Percentiles rank a stretch among this genome's conserved stretches.
Evolutionary conservation across 2,113 vertebrate species (phyloP).

Genomic region (Hippopotamus amphibius): DNA sequence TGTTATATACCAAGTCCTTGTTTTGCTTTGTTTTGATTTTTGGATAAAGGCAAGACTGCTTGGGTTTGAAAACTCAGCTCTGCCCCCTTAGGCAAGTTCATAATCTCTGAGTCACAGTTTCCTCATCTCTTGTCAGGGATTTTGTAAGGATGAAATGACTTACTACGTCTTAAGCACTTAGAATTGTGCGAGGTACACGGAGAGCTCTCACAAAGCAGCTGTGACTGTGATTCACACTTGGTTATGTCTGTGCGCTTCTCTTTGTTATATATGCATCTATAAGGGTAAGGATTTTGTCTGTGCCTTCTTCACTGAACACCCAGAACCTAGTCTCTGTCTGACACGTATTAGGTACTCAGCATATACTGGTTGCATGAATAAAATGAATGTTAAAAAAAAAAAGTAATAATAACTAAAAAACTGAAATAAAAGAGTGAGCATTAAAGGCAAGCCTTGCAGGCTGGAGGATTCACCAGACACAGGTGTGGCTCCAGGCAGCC

Average conservation of each 20-base stretch:
- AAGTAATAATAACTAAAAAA: not conserved
- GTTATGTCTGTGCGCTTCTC: not conserved
- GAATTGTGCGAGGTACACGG: too few relatives aligned
- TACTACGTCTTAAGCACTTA: not conserved
- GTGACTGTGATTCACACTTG: not conserved
- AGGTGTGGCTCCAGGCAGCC: not conserved
- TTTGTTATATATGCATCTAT: not conserved
- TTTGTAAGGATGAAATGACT: not conserved
- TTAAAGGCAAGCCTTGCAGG: not conserved
- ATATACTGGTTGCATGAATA: not conserved
- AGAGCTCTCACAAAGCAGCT: not conserved
- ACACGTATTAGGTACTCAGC: not conserved
- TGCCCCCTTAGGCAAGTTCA: not conserved
- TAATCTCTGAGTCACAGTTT: not conserved
- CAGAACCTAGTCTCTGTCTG: not conserved
- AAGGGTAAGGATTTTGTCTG: not conserved
- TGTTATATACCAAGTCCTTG: not conserved
- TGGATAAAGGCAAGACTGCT: not conserved
- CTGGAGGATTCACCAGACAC: not conserved
- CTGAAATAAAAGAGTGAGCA: not conserved
- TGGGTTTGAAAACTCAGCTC: not conserved
- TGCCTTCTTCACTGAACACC: not conserved
- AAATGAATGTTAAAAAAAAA: not conserved
- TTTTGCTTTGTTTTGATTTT: not conserved
- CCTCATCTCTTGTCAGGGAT: not conserved